phyloP scores from a whole-genome alignment of 37 sponge, comb jelly and placozoan species.

The Ianthella basta region DNA sequence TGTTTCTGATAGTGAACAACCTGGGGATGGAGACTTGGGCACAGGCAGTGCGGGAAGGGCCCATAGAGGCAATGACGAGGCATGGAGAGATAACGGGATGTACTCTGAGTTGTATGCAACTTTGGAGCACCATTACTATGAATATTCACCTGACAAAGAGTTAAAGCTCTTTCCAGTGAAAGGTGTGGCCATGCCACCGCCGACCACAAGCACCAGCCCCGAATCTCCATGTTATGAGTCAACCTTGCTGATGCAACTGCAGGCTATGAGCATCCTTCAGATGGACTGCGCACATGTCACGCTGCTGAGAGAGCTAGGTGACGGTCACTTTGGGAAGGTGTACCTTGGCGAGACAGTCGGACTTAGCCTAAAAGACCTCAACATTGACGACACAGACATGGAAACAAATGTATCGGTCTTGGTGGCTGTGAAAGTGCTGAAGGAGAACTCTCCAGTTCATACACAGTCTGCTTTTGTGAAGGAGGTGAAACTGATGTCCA shows the following conservation, averaged over 20 bases:
- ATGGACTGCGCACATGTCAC: not conserved
- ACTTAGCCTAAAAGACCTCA: conserved; percentile 64
- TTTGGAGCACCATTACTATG: conserved; percentile 13
- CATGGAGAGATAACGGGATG: not conserved
- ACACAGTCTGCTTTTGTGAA: conserved; percentile 62
- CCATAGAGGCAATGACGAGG: not conserved
- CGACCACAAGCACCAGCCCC: not conserved
- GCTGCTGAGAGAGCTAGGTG: conserved; percentile 48
- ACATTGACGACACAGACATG: conserved; percentile 34
- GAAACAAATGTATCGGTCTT: conserved; percentile 54
- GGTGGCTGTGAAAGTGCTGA: conserved; percentile 85
- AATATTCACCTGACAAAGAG: not conserved
- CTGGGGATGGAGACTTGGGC: not conserved
- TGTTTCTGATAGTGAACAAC: not conserved
- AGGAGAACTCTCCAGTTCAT: conserved; percentile 36
- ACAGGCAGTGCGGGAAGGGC: not conserved
- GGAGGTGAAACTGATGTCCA: conserved; percentile 79
- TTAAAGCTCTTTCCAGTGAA: too few relatives aligned
- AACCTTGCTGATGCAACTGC: not conserved
- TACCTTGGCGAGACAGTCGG: conserved; percentile 57
- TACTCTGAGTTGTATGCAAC: conserved; percentile 11
- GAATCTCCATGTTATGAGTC: conserved; percentile 2
- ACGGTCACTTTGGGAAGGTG: conserved; percentile 71
- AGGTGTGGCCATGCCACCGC: not conserved
- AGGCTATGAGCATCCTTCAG: not conserved